These are phyloP conservation scores for Drosophila eohydei DNA, from an alignment of 2,888 invertebrate genomes.

Conservation along the genomic window DNA sequence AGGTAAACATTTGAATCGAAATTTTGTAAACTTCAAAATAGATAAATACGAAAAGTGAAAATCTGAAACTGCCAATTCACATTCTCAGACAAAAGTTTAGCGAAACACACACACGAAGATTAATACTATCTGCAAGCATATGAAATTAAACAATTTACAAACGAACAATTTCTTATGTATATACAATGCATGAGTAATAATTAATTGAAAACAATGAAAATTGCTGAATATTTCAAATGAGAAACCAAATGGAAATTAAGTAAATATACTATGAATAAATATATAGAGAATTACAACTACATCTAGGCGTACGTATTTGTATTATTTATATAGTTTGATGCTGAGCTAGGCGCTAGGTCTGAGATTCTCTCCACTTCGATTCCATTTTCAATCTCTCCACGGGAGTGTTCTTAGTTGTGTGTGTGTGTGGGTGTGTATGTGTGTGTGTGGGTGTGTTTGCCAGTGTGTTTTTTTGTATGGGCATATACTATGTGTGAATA, in stretches of 20 bases:
- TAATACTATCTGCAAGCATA: conserved; percentile 35
- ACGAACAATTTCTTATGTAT: conserved; percentile 40
- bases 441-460: conserved; percentile 21
- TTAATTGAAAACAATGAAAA: conserved; percentile 40
- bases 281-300: conserved; percentile 4
- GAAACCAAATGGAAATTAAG: conserved; percentile 30
- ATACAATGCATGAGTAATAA: conserved; percentile 42
- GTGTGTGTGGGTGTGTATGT: conserved; percentile 33
- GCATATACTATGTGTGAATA: conserved; percentile 70
- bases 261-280: conserved; percentile 8
- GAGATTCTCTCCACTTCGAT: not conserved
- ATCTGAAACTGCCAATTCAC: conserved; percentile 78
- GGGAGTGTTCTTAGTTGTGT: conserved; percentile 21
- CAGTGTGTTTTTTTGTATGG: conserved; percentile 17
- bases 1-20: conserved; percentile 43
- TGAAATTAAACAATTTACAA: conserved; percentile 58
- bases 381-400: not conserved
- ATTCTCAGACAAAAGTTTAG: conserved; percentile 69
- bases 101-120: conserved; percentile 6
- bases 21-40: conserved; percentile 24
- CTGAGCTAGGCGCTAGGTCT: conserved; percentile 1
- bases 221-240: conserved; percentile 52
- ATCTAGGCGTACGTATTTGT: conserved; percentile 17
- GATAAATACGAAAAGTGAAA: conserved; percentile 28
- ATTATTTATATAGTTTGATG: not conserved